These are phyloP conservation scores for Sarcoramphus papa DNA, from an alignment of 2,797 vertebrate genomes.

Conservation along the genomic window DNA sequence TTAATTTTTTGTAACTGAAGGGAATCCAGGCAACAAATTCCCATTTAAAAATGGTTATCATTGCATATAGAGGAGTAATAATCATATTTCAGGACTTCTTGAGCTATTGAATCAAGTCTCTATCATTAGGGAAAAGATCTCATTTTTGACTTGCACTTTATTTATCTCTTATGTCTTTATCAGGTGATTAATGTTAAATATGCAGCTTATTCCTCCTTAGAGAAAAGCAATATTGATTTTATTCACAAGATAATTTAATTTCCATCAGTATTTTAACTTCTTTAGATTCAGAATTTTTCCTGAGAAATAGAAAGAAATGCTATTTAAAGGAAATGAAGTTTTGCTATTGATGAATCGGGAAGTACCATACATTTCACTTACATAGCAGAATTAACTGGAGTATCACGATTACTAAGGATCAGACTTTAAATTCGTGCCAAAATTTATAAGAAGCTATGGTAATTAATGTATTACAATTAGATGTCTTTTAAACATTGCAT, in stretches of 20 bases:
- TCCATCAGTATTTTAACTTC: neutral
- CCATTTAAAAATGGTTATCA: neutral
- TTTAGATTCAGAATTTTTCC: neutral
- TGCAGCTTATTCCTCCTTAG: neutral
- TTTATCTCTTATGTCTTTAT: conserved; percentile 11
- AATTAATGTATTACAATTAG: neutral
- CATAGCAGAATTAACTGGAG: neutral
- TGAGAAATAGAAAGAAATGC: neutral
- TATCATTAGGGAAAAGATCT: neutral
- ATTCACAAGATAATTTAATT: conserved; percentile 12
- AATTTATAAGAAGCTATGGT: neutral
- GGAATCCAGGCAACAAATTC: conserved; percentile 10
- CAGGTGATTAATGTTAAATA: conserved; percentile 2
- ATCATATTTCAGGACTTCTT: neutral
- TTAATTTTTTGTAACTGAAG: conserved; percentile 20
- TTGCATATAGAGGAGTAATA: neutral
- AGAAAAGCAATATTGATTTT: conserved; percentile 25
- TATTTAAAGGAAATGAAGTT: neutral
- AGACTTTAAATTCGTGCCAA: neutral
- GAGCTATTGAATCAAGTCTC: neutral
- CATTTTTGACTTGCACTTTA: neutral
- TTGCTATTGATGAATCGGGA: neutral
- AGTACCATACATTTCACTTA: neutral
- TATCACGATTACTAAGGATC: neutral
- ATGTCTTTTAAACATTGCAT: neutral